These are phyloP conservation scores for Micromussa lordhowensis DNA, from an alignment of 92 coral and sea anemone genomes.

Conservation along the genomic window DNA sequence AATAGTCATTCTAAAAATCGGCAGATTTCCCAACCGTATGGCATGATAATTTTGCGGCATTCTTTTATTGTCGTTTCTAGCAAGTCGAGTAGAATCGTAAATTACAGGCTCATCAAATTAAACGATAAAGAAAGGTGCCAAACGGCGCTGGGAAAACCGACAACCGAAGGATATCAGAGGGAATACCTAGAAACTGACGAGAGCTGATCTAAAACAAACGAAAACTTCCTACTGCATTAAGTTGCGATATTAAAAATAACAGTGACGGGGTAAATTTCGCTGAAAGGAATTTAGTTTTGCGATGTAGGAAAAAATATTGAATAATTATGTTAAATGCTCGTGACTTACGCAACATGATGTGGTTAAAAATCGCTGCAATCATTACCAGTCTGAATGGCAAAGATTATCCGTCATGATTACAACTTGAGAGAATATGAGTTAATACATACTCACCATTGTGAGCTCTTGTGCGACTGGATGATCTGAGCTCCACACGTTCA, in stretches of 20 bases:
- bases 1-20: conserved; percentile 11
- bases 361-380: conserved; percentile 15
- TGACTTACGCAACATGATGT: conserved; percentile 2
- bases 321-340: conserved; percentile 12
- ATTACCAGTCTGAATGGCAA: conserved; percentile 11
- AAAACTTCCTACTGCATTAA: conserved; percentile 15
- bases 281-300: conserved; percentile 3
- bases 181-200: too few species aligned
- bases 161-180: too few species aligned
- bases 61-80: conserved; percentile 9
- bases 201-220: conserved; percentile 4
- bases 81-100: conserved; percentile 13
- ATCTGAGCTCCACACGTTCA: too few species aligned
- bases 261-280: conserved; percentile 18
- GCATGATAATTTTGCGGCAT: conserved; percentile 27
- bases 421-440: too few species aligned
- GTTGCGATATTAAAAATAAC: conserved; percentile 21
- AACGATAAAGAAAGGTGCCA: conserved; percentile 14
- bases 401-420: conserved; percentile 13
- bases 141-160: background rate
- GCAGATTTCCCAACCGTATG: conserved; percentile 19
- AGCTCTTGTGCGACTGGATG: too few species aligned
- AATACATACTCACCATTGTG: too few species aligned
- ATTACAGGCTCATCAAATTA: conserved; percentile 12
- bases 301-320: conserved; percentile 3